Evolutionary conservation across 2,888 invertebrate genomes (phyloP).

Genomic region (Marronus borbonicus): DNA sequence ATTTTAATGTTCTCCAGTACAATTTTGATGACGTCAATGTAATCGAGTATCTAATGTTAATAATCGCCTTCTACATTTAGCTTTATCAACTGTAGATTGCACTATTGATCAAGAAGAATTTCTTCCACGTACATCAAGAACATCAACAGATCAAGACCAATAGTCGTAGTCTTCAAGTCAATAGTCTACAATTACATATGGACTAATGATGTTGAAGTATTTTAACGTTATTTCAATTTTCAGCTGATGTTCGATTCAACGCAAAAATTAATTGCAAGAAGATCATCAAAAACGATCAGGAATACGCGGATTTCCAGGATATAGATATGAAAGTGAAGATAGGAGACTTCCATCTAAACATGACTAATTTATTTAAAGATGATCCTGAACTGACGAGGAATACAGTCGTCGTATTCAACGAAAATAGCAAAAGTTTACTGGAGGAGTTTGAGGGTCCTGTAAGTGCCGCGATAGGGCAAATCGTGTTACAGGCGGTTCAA

Average conservation of each 20-base stretch:
- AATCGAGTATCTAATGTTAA: no score
- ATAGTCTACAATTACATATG: no score
- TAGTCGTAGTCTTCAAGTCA: no score
- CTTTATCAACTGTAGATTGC: no score
- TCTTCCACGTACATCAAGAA: no score
- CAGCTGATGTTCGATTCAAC: background rate
- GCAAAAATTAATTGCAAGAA: background rate
- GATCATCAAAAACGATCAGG: conserved; percentile 21
- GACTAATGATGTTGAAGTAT: no score
- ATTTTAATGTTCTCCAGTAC: no score
- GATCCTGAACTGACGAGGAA: conserved; percentile 58
- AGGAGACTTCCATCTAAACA: conserved; percentile 51
- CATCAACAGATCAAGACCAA: no score
- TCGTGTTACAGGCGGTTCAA: conserved; percentile 48
- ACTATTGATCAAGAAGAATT: no score
- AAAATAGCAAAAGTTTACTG: conserved; percentile 57
- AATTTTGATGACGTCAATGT: no score
- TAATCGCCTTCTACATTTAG: no score
- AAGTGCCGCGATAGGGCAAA: conserved; percentile 47
- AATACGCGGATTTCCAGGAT: conserved; percentile 41
- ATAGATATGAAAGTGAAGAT: background rate
- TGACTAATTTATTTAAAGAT: conserved; percentile 59
- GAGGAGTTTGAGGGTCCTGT: conserved; percentile 57
- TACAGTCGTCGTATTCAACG: conserved; percentile 58
- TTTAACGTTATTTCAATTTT: background rate